These are phyloP conservation scores for human DNA, from an alignment of 2,113 vertebrate genomes.

Conservation along the genomic window GRCh38 chr3:72358001-72358500, in stretches of 20 bases:
- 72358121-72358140: background rate
- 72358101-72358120: background rate
- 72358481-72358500: no score
- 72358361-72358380: background rate
- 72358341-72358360: background rate
- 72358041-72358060: background rate
- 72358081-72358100: background rate
- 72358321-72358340: background rate
- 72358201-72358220: background rate
- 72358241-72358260: background rate
- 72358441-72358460: no score
- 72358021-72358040: background rate
- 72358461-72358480: no score
- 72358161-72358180: background rate
- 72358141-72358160: background rate
- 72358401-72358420: background rate
- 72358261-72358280: background rate
- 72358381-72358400: background rate
- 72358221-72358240: background rate
- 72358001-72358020: background rate
- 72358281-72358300: background rate
- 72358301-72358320: background rate
- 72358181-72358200: background rate
- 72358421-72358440: background rate
- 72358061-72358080: background rate